phyloP scores from a whole-genome alignment of 30 jellyfish, hydroid and myxozoan genomes.

The Nemopilema nomurai region DNA sequence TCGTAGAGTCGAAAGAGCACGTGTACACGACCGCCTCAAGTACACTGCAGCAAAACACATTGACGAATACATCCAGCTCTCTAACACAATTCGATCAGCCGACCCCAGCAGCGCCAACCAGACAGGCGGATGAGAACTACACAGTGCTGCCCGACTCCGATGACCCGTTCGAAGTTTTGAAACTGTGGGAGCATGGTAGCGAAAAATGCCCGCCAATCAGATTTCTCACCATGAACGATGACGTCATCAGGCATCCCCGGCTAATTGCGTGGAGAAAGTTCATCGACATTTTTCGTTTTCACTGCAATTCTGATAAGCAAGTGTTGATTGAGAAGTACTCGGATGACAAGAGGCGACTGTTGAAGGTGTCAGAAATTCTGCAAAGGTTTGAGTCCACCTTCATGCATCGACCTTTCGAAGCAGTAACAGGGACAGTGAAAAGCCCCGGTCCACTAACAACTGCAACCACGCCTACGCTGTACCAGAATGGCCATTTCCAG shows the following conservation, averaged over 20 bases:
- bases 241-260: constrained; percentile 28
- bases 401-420: constrained; percentile 15
- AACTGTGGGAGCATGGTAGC: constrained; percentile 72
- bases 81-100: neutral
- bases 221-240: constrained; percentile 44
- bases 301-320: constrained; percentile 72
- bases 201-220: constrained; percentile 71
- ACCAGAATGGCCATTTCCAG: constrained; percentile 16
- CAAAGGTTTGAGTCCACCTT: constrained; percentile 45
- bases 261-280: constrained; percentile 84
- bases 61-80: neutral
- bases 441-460: neutral
- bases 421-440: neutral
- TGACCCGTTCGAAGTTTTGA: constrained; percentile 33
- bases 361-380: constrained; percentile 76
- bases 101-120: constrained; percentile 1
- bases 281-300: constrained; percentile 68
- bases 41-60: neutral
- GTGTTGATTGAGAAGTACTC: constrained; percentile 70
- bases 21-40: neutral
- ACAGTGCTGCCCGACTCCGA: constrained; percentile 30
- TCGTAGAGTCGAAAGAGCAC: neutral
- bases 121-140: neutral
- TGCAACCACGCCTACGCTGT: constrained; percentile 14
- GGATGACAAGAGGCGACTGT: constrained; percentile 75